A percentile compares a stretch with the other conserved stretches of the same genome.
Conservation (phyloP, 2,113 vertebrate species). For the Istiophorus platypterus region DNA sequence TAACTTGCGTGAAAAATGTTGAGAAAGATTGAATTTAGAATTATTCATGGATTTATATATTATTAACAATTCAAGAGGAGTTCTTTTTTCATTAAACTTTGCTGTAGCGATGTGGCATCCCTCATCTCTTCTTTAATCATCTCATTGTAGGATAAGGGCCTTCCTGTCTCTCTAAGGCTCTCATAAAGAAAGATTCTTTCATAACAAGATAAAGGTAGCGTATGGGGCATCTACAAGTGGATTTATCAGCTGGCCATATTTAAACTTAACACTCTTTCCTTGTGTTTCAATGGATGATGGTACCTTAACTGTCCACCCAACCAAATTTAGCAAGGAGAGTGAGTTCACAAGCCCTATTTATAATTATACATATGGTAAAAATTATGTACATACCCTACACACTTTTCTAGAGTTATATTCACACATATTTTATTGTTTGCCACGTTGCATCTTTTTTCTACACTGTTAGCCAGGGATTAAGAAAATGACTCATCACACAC, state of each 20-base stretch:
- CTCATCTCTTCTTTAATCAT: constrained; percentile 49
- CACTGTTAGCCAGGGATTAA: neutral
- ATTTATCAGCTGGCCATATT: constrained; percentile 15
- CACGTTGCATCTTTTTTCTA: neutral
- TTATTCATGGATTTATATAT: neutral
- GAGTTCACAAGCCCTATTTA: neutral
- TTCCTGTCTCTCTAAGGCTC: constrained; percentile 30
- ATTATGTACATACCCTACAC: neutral
- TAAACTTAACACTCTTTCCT: constrained; percentile 10
- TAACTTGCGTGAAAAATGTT: neutral
- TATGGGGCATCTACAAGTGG: constrained; percentile 16
- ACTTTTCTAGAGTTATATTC: neutral
- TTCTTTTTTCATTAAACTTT: constrained; percentile 24
- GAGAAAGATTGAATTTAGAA: neutral
- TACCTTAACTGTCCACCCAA: neutral
- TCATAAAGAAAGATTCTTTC: constrained; percentile 39
- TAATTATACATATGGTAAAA: neutral
- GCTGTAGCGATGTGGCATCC: constrained; percentile 11
- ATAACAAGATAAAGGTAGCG: constrained; percentile 30
- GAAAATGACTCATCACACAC: constrained; percentile 8
- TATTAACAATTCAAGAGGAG: constrained; percentile 8
- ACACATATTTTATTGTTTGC: neutral
- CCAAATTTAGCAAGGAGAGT: neutral
- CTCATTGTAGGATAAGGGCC: constrained; percentile 33
- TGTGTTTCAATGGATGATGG: neutral